Evolutionary conservation across 2,797 vertebrate species (phyloP), one percentile per base, ranked within the genome.

Genomic region (Melanotaenia parkinsoni): DNA sequence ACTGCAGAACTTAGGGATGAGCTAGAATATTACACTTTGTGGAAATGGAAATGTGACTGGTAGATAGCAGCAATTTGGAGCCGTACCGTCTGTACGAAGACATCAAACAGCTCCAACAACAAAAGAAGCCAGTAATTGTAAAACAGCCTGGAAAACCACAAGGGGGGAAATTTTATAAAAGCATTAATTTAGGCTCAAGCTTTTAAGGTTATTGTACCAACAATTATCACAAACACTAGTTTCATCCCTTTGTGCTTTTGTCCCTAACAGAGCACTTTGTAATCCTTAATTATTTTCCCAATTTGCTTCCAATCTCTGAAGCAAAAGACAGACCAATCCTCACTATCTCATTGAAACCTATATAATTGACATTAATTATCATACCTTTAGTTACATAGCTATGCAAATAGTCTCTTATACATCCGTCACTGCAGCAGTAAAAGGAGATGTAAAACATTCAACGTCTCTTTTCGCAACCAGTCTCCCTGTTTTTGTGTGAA

Each of bases 151-250:
- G 20, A 65, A 63, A 71, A 65, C 64, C 70, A 69, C 72, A 53
- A 4, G 53, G 64, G 32, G 50, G 57, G 4, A 43, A 56, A 70
- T 72, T 84, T 79, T 43, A 8, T 47, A 47, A 47, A 47, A 47
- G 45, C 45, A 47, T n/a, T 45, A 45, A 45, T 45, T 45, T 18
- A 20, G n/a, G 45, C 45, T 47, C 45, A 9, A n/a, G 69, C 75
- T 74, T 86, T 78, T 68, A 78, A 71, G 32, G 57, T 64, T 70
- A 82, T 63, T 74, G 80, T 69, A 70, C 67, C 76, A 73, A 81
- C 62, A 84, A 85, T 85, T 82, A 87, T 83, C 76, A 69, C 38
- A 67, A 69, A 68, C 70, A 30, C 58, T 57, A 67, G 63, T 79
- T 77, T 72, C 62, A 43, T 20, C 53, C 45, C 20, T n/a, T 47